A percentile compares a stretch with the other conserved stretches of the same genome.
These are phyloP conservation scores for Emydoidea blandingii DNA, from an alignment of 2,797 vertebrate genomes.

Conservation along the genomic window DNA sequence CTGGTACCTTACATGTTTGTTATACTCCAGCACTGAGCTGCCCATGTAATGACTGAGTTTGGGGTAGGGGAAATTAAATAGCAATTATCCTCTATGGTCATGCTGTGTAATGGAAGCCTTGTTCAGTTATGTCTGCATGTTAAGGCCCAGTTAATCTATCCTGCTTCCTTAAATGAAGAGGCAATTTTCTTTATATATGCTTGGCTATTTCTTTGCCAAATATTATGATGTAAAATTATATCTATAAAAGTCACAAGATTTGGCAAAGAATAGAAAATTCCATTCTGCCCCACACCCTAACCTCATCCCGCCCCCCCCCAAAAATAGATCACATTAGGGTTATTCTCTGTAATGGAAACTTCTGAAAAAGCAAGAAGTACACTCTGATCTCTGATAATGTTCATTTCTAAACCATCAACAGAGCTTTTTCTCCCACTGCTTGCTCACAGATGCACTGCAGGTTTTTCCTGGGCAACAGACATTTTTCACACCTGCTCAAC, in stretches of 20 bases:
- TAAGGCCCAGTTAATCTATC: background rate
- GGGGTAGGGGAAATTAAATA: background rate
- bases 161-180: background rate
- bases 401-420: background rate
- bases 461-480: background rate
- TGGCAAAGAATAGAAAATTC: background rate
- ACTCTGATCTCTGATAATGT: background rate
- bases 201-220: background rate
- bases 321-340: background rate
- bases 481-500: background rate
- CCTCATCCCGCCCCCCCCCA: background rate
- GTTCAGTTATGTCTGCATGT: slow-evolving; percentile 15
- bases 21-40: background rate
- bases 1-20: too few relatives aligned
- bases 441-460: background rate
- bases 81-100: slow-evolving; percentile 7
- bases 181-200: background rate
- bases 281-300: background rate
- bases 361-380: background rate
- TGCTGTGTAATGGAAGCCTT: slow-evolving; percentile 13
- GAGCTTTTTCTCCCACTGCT: background rate
- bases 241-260: background rate
- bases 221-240: too few relatives aligned
- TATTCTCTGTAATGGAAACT: background rate
- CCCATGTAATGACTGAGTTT: background rate